Percentiles rank a stretch among this genome's conserved stretches.
These are phyloP conservation scores for Stegodyphus mimosarum DNA, from an alignment of 1,140 invertebrate genomes.

Conservation along the genomic window DNA sequence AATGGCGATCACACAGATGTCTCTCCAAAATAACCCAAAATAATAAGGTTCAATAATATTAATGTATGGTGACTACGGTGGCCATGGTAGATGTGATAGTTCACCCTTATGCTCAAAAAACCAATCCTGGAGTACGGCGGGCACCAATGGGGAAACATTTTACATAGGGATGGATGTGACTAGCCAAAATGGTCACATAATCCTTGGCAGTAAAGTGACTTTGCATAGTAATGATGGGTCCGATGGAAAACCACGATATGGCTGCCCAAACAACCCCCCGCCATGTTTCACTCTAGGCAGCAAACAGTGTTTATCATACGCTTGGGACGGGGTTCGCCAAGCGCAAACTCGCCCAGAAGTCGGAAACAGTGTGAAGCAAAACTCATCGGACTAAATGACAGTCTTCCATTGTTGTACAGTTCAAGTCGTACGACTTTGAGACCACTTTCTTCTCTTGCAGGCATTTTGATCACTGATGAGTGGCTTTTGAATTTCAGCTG, in stretches of 20 bases:
- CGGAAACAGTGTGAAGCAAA: neutral
- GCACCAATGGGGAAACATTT: too few relatives aligned
- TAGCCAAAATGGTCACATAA: neutral
- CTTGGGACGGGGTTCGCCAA: neutral
- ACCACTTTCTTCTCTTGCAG: neutral
- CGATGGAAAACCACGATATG: neutral
- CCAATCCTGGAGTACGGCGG: too few relatives aligned
- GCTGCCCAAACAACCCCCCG: neutral
- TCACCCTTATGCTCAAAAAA: too few relatives aligned
- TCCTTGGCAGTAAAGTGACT: neutral
- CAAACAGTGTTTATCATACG: neutral
- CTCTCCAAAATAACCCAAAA: too few relatives aligned
- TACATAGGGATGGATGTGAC: too few relatives aligned
- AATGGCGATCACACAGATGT: too few relatives aligned
- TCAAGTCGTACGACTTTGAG: neutral
- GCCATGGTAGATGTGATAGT: too few relatives aligned
- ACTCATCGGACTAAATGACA: neutral
- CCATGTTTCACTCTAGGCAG: neutral
- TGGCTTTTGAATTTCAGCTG: neutral
- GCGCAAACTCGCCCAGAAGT: neutral
- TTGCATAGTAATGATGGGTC: neutral
- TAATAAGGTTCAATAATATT: too few relatives aligned
- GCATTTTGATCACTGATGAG: constrained; percentile 1
- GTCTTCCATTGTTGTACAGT: neutral
- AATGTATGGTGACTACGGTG: too few relatives aligned